Evolutionary conservation across 2,797 vertebrate species (phyloP).

Genomic region (Xenops minutus): DNA sequence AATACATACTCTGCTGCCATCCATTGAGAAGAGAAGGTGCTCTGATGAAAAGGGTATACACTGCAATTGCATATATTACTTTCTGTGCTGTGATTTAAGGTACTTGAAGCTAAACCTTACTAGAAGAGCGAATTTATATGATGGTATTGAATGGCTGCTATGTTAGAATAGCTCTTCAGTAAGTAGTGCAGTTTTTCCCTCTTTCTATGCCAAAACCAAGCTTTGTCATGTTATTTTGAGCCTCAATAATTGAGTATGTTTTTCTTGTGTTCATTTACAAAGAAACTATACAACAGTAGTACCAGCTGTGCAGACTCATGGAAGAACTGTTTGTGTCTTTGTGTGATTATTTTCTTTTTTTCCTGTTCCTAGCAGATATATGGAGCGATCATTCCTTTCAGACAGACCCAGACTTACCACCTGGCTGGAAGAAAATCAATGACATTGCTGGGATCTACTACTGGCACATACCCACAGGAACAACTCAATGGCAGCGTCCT

Average conservation of each 20-base stretch:
- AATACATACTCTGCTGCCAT: background rate
- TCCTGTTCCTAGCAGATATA: conserved; percentile 79
- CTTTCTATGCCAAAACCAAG: background rate
- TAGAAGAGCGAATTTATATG: background rate
- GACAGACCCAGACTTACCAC: conserved; percentile 91
- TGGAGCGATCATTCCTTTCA: conserved; percentile 93
- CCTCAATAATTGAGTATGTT: background rate
- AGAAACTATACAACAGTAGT: background rate
- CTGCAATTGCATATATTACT: background rate
- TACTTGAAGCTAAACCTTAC: background rate
- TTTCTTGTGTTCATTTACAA: background rate
- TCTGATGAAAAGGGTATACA: background rate
- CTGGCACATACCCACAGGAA: conserved; percentile 93
- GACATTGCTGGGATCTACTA: conserved; percentile 92
- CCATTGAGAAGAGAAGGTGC: background rate
- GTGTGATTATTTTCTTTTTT: background rate
- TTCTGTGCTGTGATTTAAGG: background rate
- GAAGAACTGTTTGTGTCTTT: background rate
- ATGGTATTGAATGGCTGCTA: background rate
- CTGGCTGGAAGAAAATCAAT: conserved; percentile 92
- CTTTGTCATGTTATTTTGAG: background rate
- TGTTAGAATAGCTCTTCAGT: background rate
- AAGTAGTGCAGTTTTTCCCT: background rate
- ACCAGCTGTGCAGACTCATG: background rate
- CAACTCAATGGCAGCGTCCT: conserved; percentile 90